Evolutionary conservation across 2,888 invertebrate genomes (phyloP), one percentile per base, ranked within the genome.

Genomic region (Bombyx huttoni): DNA sequence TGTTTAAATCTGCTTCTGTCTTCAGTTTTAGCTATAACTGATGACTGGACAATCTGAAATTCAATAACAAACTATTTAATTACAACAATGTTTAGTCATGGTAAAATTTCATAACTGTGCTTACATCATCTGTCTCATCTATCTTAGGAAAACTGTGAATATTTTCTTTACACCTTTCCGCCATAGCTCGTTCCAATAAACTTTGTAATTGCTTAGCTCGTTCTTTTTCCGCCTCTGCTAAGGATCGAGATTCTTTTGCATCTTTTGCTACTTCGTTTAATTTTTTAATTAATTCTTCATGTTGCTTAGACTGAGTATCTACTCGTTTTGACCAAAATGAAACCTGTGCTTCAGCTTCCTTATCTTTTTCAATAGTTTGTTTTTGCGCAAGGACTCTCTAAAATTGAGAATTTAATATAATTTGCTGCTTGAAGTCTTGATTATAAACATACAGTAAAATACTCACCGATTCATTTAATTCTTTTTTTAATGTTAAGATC

Each of bases 401-500:
- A 54, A 78, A 74, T 50, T 50, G 14, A 13, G 8, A 1, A 45
- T 10, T 24, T 12, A 46, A 40, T 40, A 24, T 24, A 3, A 24
- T 24, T 24, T 24, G 24, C 24, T 24, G 24, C 5, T 24, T 5
- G 24, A 24, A 5, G 24, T 24, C 3, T 24, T 24, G 5, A 24
- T 24, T 24, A 24, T 24, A 5, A 2, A 24, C 2, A 24, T 24
- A 24, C 24, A 24, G 2, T 24, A 24, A 24, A 24, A 24, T 24
- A 73, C 73, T 60, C 70, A 86, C 84, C 52, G 77, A 74, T 60
- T 86, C 78, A 40, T 70, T 68, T 13, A 91, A 60, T 62, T 90
- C 88, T 54, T 86, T 79, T 65, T 82, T 86, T 13, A 91, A 63
- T 53, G 70, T 65, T 46, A 73, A 60, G 63, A 91, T 89, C 77